A percentile compares a stretch with the other conserved stretches of the same genome.
phyloP scores from a whole-genome alignment of 2,888 invertebrate genomes.

The Troides aeacus region DNA sequence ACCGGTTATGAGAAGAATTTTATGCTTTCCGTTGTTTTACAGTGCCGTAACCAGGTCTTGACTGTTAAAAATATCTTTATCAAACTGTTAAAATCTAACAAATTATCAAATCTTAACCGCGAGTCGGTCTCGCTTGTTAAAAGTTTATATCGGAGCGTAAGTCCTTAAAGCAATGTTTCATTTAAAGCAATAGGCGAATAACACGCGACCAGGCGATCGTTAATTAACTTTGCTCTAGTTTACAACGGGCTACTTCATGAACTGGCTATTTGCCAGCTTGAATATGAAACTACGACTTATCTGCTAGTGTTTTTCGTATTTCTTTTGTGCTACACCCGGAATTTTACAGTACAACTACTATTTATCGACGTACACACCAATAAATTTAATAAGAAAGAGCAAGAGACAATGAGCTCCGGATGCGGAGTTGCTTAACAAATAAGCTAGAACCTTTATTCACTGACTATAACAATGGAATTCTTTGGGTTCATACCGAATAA shows the following conservation, averaged over 20 bases:
- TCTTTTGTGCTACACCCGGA: slow-evolving; percentile 1
- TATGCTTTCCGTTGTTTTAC: not conserved
- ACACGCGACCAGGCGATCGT: slow-evolving; percentile 26
- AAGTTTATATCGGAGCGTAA: slow-evolving; percentile 21
- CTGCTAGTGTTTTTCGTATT: not conserved
- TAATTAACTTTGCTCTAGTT: slow-evolving; percentile 29
- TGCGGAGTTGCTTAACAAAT: not conserved
- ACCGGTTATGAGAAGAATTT: slow-evolving; percentile 1
- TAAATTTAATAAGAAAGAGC: not conserved
- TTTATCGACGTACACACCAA: not conserved
- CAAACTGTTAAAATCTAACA: not conserved
- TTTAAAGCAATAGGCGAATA: slow-evolving; percentile 25
- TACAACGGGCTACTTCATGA: slow-evolving; percentile 14
- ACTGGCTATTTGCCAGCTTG: slow-evolving; percentile 27
- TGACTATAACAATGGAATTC: not conserved
- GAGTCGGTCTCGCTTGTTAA: slow-evolving; percentile 14
- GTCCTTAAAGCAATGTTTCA: slow-evolving; percentile 24
- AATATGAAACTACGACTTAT: slow-evolving; percentile 24
- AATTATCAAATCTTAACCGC: slow-evolving; percentile 4
- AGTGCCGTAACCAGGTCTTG: not conserved
- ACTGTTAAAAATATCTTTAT: not conserved
- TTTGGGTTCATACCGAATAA: not conserved
- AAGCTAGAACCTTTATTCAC: not conserved
- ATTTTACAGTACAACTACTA: not conserved
- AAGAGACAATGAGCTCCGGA: not conserved